These are phyloP conservation scores for Lydus trimaculatus DNA, from an alignment of 2,888 invertebrate species.

Conservation along the genomic window DNA sequence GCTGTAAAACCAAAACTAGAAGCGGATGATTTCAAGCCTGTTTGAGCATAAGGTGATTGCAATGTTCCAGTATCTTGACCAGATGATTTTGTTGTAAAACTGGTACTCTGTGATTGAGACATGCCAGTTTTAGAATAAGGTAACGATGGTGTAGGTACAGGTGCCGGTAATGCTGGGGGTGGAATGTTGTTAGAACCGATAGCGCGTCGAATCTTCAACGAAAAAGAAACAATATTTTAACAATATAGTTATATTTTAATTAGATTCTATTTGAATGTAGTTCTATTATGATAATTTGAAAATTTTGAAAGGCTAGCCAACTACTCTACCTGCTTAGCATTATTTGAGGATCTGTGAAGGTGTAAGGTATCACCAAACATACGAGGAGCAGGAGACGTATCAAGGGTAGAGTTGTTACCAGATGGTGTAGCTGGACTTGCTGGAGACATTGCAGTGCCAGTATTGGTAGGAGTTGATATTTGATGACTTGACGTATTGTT, in stretches of 20 bases:
- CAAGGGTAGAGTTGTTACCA: constrained; percentile 60
- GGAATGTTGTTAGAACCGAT: constrained; percentile 69
- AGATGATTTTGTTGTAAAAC: constrained; percentile 56
- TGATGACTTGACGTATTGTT: constrained; percentile 39
- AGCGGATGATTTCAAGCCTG: constrained; percentile 67
- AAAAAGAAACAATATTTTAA: neutral
- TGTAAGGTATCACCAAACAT: constrained; percentile 77
- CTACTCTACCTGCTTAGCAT: constrained; percentile 62
- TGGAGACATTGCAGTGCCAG: constrained; percentile 44
- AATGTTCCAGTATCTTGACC: constrained; percentile 50
- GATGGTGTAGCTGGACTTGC: constrained; percentile 55
- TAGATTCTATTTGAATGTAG: too few species aligned
- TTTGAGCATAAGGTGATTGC: constrained; percentile 56
- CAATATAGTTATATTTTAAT: neutral
- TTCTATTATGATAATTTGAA: neutral
- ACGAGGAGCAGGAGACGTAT: constrained; percentile 67
- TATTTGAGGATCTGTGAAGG: constrained; percentile 63
- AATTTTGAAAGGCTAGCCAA: constrained; percentile 23
- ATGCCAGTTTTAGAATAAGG: constrained; percentile 59
- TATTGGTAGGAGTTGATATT: constrained; percentile 45
- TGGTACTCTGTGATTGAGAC: constrained; percentile 66
- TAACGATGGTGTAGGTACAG: constrained; percentile 68
- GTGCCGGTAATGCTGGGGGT: constrained; percentile 77
- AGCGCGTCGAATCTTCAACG: constrained; percentile 63
- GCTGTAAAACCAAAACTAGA: constrained; percentile 64